Conservation (phyloP, 2,113 vertebrate species). For the Platycercus adscitus region DNA sequence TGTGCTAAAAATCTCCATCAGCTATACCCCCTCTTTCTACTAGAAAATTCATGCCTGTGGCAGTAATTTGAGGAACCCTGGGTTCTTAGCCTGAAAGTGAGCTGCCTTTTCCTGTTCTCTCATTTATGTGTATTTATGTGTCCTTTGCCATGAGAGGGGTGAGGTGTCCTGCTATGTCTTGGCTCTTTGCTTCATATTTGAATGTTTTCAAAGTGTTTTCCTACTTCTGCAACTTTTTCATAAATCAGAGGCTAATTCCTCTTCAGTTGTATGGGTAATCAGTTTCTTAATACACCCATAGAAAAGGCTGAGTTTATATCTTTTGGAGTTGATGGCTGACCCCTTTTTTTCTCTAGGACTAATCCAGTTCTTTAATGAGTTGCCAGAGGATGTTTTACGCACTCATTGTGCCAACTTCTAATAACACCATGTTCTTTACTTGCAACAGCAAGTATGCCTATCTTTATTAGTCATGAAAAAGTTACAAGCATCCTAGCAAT, state of each 20-base stretch:
- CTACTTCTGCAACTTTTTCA: not conserved
- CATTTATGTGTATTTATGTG: not conserved
- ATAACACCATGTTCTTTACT: constrained; percentile 39
- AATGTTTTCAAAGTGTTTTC: not conserved
- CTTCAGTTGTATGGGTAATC: not conserved
- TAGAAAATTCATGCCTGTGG: not conserved
- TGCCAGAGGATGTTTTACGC: constrained; percentile 57
- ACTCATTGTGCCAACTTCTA: constrained; percentile 40
- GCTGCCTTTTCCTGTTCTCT: not conserved
- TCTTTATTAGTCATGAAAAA: constrained; percentile 48
- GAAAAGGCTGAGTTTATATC: constrained; percentile 11
- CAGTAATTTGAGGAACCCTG: not conserved
- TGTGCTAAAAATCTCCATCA: not conserved
- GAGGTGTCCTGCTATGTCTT: not conserved
- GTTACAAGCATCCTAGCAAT: constrained; percentile 33
- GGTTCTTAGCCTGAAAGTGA: not conserved
- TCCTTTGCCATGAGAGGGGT: not conserved
- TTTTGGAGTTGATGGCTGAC: not conserved
- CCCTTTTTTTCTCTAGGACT: not conserved
- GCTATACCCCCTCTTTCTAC: not conserved
- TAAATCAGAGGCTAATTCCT: not conserved
- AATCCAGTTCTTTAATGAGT: constrained; percentile 46
- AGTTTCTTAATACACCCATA: not conserved
- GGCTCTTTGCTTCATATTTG: not conserved
- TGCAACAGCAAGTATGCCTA: constrained; percentile 51